These are phyloP conservation scores for Phallusia fumigata DNA, from an alignment of 23 tunicate genomes.

Conservation along the genomic window DNA sequence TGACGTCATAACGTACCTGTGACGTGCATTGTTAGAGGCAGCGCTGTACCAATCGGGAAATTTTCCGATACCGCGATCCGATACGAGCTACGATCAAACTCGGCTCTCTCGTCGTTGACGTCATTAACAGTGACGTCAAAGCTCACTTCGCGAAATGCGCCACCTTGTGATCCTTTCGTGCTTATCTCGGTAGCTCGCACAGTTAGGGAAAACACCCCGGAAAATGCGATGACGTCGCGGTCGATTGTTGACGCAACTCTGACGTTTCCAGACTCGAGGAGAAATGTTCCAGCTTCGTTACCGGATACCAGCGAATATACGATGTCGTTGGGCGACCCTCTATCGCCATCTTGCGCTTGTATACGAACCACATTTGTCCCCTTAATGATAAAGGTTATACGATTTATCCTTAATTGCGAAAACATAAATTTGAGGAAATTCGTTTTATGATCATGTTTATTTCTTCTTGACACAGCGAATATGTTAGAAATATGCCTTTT, in stretches of 20 bases:
- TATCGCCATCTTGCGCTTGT: slow-evolving; percentile 78
- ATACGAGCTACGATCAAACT: slow-evolving; percentile 40
- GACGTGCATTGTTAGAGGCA: slow-evolving; percentile 35
- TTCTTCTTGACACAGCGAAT: too few species aligned
- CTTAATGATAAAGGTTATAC: slow-evolving; percentile 22
- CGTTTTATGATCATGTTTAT: too few species aligned
- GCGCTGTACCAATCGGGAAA: slow-evolving; percentile 54
- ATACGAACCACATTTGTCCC: slow-evolving; percentile 45
- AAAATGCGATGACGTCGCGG: slow-evolving; percentile 60
- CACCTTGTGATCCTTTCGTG: slow-evolving; percentile 13
- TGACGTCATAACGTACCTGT: slow-evolving; percentile 41
- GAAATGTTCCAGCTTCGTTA: slow-evolving; percentile 71
- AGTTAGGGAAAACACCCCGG: slow-evolving; percentile 50
- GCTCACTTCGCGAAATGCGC: slow-evolving; percentile 51
- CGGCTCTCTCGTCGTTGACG: slow-evolving; percentile 66
- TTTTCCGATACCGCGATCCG: slow-evolving; percentile 40
- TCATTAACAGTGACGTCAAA: slow-evolving; percentile 72
- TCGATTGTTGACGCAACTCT: slow-evolving; percentile 64
- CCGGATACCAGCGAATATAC: slow-evolving; percentile 58
- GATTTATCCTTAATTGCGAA: background rate
- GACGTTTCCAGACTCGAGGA: slow-evolving; percentile 52
- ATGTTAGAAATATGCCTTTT: too few species aligned
- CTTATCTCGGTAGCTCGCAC: slow-evolving; percentile 60
- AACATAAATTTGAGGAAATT: too few species aligned
- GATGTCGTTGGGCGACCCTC: slow-evolving; percentile 52